Base-by-base conservation (phyloP, 2,113 vertebrate genomes). In the Tychaedon coryphoeus region DNA sequence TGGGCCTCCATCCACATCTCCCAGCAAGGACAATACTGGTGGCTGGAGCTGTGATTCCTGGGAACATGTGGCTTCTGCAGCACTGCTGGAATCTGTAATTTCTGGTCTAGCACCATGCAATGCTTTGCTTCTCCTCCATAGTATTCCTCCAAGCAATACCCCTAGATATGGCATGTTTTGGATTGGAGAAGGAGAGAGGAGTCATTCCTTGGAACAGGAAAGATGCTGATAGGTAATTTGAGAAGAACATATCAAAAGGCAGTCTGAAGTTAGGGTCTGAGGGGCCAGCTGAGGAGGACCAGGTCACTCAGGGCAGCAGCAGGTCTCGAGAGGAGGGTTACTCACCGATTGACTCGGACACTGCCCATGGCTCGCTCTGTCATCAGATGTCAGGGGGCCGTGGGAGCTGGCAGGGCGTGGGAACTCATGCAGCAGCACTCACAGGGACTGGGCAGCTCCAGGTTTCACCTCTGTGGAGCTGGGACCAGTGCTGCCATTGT, bases 341-440 rank as follows among this genome's bases (percentile, higher is more conserved):
- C 96, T 97, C 88, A 97, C 97, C 97, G 84, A 90, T 97, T 97
- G 71, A 97, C 95, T 69, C 96, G 93, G 69, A 97, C n/a, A 1
- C 97, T 97, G 93, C 96, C 96, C 97, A 97, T 97, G 84, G 94
- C 94, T 97, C 12, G 16, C 76, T 96, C 93, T 80, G 92, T 93
- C 97, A 96, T 92, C 85, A 22, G 92, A 42, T 64, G 79, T 74
- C 60, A 91, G 83, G 76, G 64, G 75, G 53, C 77, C 6, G 56
- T 10, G 5, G 75, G 82, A 87, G 91, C 85, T 94, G 91, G 73
- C 34, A 36, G 78, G 62, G 51, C 12, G 6, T 61, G 3, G 79
- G 61, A 29, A 42, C 83, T 93, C 92, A 93, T 75, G 84, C 90
- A 89, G 82, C 61, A 53, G 70, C 86, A 72, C 70, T 94, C 88